A percentile compares a stretch with the other conserved stretches of the same genome.
phyloP scores from a whole-genome alignment of 2,888 invertebrate genomes.

The Heliconius erato region DNA sequence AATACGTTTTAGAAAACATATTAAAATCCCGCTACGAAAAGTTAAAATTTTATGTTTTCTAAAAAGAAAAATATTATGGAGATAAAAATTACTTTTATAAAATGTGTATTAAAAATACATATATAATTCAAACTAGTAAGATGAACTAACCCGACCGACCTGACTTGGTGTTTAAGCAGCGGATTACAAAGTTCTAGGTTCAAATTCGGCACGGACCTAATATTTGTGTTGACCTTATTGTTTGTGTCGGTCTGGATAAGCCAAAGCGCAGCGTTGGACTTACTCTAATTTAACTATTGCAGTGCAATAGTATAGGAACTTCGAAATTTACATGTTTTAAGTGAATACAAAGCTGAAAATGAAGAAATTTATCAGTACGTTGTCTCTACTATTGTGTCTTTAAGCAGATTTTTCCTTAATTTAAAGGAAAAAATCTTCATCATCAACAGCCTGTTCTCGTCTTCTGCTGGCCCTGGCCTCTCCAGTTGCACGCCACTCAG shows the following conservation, averaged over 20 bases:
- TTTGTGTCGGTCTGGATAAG: slow-evolving; percentile 17
- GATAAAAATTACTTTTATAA: too few relatives aligned
- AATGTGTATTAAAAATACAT: neutral
- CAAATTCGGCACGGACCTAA: slow-evolving; percentile 8
- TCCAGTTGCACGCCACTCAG: too few relatives aligned
- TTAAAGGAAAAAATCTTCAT: too few relatives aligned
- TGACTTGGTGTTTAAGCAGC: slow-evolving; percentile 15
- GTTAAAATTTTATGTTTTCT: too few relatives aligned
- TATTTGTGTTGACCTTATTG: slow-evolving; percentile 26
- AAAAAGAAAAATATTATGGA: too few relatives aligned
- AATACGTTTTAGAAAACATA: too few relatives aligned
- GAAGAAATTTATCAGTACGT: neutral
- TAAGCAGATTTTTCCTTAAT: neutral
- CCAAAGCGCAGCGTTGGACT: neutral
- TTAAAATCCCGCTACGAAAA: too few relatives aligned
- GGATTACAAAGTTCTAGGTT: slow-evolving; percentile 24
- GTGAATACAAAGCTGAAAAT: neutral
- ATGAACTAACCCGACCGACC: neutral
- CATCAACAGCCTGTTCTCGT: too few relatives aligned
- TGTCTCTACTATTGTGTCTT: too few relatives aligned
- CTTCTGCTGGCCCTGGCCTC: too few relatives aligned
- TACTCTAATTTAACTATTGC: slow-evolving; percentile 19
- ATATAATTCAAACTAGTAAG: neutral
- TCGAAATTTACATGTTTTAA: neutral
- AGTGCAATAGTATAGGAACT: neutral